These are phyloP conservation scores for Galaxias olidus DNA, from an alignment of 2,797 vertebrate species.

Conservation along the genomic window DNA sequence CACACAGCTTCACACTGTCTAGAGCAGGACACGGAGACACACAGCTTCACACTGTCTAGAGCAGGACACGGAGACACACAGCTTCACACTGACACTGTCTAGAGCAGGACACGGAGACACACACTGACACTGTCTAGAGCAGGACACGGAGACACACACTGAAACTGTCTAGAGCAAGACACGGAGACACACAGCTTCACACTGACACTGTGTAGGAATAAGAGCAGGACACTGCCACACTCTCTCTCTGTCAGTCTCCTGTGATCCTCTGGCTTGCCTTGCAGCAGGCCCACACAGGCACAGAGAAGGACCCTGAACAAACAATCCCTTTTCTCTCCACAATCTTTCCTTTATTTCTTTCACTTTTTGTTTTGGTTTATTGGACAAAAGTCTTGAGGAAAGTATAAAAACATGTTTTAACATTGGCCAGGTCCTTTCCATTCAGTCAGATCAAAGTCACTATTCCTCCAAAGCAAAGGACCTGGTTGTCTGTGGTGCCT, in stretches of 20 bases:
- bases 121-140: not conserved
- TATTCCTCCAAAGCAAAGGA: conserved; percentile 64
- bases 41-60: not conserved
- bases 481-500: conserved; percentile 27
- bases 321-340: not conserved
- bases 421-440: conserved; percentile 58
- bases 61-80: not conserved
- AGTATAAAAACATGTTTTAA: conserved; percentile 35
- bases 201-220: too few relatives aligned
- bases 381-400: conserved; percentile 35
- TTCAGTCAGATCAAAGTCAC: conserved; percentile 70
- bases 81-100: too few relatives aligned
- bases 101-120: too few relatives aligned
- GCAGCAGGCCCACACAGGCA: too few relatives aligned
- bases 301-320: too few relatives aligned
- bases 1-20: too few relatives aligned
- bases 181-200: not conserved
- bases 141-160: too few relatives aligned
- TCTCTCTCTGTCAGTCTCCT: too few relatives aligned
- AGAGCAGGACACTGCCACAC: too few relatives aligned
- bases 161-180: conserved; percentile 4
- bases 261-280: too few relatives aligned
- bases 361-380: conserved; percentile 21
- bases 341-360: not conserved
- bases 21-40: conserved; percentile 5